Evolutionary conservation across 1,140 invertebrate species (phyloP).

Genomic region (Diprion similis): DNA sequence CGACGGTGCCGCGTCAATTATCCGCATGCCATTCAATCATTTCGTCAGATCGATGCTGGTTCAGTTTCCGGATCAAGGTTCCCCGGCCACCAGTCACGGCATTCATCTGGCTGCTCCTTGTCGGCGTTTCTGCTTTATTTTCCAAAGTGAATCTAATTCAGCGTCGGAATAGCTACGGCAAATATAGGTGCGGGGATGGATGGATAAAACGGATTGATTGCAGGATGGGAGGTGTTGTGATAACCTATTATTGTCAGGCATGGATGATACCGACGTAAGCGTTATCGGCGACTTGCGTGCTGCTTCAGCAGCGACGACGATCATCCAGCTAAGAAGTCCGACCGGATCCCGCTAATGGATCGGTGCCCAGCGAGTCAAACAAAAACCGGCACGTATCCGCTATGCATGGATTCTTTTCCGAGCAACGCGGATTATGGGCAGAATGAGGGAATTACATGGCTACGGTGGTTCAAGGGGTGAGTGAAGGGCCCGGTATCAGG

Average conservation of each 20-base stretch:
- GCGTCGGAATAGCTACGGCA: slow-evolving; percentile 32
- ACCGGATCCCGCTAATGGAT: neutral
- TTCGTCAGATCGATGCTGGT: slow-evolving; percentile 4
- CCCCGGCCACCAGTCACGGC: neutral
- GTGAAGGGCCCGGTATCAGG: neutral
- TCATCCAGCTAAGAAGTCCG: neutral
- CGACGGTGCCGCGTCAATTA: neutral
- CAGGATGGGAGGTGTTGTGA: slow-evolving; percentile 5
- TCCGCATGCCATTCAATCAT: slow-evolving; percentile 7
- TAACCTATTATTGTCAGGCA: slow-evolving; percentile 9
- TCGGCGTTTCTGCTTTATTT: slow-evolving; percentile 20
- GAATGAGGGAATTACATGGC: no score
- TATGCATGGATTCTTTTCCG: no score
- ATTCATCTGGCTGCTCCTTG: neutral
- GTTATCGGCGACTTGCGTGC: neutral
- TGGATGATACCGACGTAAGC: neutral
- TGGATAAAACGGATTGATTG: slow-evolving; percentile 8
- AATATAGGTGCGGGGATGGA: slow-evolving; percentile 32
- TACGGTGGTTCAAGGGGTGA: no score
- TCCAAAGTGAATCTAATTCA: slow-evolving; percentile 39
- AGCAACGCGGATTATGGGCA: no score
- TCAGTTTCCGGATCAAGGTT: neutral
- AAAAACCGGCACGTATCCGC: no score
- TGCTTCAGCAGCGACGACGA: neutral
- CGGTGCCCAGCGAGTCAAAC: neutral